Evolutionary conservation across 2,888 invertebrate genomes (phyloP).

Genomic region (Eilema griseolum): DNA sequence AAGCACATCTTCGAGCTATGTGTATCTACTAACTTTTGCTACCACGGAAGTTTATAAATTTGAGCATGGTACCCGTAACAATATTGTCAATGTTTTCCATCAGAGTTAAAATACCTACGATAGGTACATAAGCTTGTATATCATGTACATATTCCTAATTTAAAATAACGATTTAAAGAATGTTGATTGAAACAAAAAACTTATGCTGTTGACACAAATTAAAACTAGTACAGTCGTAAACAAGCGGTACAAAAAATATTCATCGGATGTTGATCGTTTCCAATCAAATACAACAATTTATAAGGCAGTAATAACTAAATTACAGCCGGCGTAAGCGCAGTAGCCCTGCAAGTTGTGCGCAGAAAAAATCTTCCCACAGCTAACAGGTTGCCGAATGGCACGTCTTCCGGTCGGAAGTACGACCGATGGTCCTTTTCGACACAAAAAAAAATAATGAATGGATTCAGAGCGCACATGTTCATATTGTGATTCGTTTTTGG

Average conservation of each 20-base stretch:
- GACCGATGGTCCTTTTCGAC: slow-evolving; percentile 76
- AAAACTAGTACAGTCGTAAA: slow-evolving; percentile 38
- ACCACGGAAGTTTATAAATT: too few relatives aligned
- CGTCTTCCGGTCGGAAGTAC: slow-evolving; percentile 85
- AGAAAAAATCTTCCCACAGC: slow-evolving; percentile 82
- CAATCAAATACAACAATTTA: slow-evolving; percentile 51
- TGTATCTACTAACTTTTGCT: neutral
- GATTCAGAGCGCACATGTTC: slow-evolving; percentile 76
- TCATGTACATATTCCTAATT: neutral
- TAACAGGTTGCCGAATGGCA: slow-evolving; percentile 82
- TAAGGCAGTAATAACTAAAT: slow-evolving; percentile 57
- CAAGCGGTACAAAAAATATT: slow-evolving; percentile 45
- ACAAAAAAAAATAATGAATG: slow-evolving; percentile 71
- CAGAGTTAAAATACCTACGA: neutral
- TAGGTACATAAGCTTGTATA: neutral
- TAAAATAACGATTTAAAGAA: slow-evolving; percentile 5
- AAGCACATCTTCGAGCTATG: too few relatives aligned
- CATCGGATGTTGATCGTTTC: slow-evolving; percentile 52
- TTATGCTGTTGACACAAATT: slow-evolving; percentile 25
- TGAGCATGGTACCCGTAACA: too few relatives aligned
- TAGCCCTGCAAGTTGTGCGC: slow-evolving; percentile 65
- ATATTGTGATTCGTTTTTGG: slow-evolving; percentile 62
- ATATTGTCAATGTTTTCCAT: too few relatives aligned
- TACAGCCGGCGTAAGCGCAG: slow-evolving; percentile 57
- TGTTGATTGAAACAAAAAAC: slow-evolving; percentile 7